These are phyloP conservation scores for Agraylea sexmaculata DNA, from an alignment of 1,140 invertebrate species.

Conservation along the genomic window DNA sequence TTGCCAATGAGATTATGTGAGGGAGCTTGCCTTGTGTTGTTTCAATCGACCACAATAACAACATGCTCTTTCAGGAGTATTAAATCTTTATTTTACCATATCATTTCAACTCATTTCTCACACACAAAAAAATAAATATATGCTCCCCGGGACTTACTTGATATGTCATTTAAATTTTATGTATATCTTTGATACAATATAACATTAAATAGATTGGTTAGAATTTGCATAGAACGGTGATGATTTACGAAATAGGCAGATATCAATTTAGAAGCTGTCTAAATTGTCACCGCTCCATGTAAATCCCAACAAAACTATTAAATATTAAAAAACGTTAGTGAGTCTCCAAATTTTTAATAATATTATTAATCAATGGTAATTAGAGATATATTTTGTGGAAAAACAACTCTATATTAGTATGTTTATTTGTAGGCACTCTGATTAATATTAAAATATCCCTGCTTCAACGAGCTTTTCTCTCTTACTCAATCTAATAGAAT, in stretches of 20 bases:
- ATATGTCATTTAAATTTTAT: not conserved
- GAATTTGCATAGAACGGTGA: too few species aligned
- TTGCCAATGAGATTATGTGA: constrained; percentile 22
- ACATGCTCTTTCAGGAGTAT: too few species aligned
- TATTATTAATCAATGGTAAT: not conserved
- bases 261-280: too few species aligned
- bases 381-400: not conserved
- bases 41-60: too few species aligned
- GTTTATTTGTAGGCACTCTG: not conserved
- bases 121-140: too few species aligned
- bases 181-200: constrained; percentile 13
- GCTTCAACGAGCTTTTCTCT: constrained; percentile 12
- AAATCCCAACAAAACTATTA: constrained; percentile 5
- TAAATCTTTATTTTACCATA: too few species aligned
- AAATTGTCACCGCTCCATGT: constrained; percentile 10
- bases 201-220: too few species aligned
- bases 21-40: constrained; percentile 8
- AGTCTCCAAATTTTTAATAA: constrained; percentile 5
- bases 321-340: not conserved
- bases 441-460: constrained; percentile 7
- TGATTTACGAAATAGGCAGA: too few species aligned
- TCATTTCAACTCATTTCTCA: too few species aligned
- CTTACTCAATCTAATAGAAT: constrained; percentile 40
- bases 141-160: not conserved
- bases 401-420: not conserved